Conservation (phyloP, 2,888 invertebrate genomes). For the Cataglyphis livida region DNA sequence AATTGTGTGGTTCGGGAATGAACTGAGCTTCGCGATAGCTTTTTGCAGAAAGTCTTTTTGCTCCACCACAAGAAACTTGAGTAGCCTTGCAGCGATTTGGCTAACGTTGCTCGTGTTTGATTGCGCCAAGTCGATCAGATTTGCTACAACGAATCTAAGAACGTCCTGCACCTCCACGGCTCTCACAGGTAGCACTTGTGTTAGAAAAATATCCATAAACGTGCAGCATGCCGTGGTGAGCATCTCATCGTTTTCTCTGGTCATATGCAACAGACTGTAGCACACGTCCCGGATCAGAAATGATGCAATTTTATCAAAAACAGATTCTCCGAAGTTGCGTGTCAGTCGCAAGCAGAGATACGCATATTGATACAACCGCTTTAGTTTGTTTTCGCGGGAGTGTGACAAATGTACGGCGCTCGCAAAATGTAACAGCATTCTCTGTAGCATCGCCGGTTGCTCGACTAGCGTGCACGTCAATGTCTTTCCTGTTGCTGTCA, state of each 20-base stretch:
- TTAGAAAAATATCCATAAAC: slow-evolving; percentile 86
- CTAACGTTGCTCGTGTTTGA: slow-evolving; percentile 59
- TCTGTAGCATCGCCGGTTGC: slow-evolving; percentile 87
- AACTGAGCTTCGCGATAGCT: slow-evolving; percentile 86
- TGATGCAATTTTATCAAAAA: slow-evolving; percentile 85
- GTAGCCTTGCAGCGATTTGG: slow-evolving; percentile 82
- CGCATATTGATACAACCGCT: slow-evolving; percentile 87
- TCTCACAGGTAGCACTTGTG: slow-evolving; percentile 85
- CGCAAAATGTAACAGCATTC: slow-evolving; percentile 87
- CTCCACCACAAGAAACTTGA: slow-evolving; percentile 87
- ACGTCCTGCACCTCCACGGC: slow-evolving; percentile 85
- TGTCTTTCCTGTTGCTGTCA: slow-evolving; percentile 80
- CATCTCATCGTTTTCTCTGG: slow-evolving; percentile 83
- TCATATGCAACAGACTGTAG: slow-evolving; percentile 87
- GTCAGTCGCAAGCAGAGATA: slow-evolving; percentile 86
- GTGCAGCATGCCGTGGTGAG: slow-evolving; percentile 74
- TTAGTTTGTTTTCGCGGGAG: slow-evolving; percentile 86
- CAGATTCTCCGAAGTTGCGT: slow-evolving; percentile 81
- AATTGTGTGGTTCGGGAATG: slow-evolving; percentile 85
- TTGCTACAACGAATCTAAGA: slow-evolving; percentile 87
- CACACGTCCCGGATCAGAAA: slow-evolving; percentile 88
- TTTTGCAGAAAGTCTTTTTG: slow-evolving; percentile 85
- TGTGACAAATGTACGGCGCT: slow-evolving; percentile 86
- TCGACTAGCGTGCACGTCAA: slow-evolving; percentile 78
- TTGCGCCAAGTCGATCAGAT: slow-evolving; percentile 86